Evolutionary conservation across 2,888 invertebrate species (phyloP).

Genomic region (Drosophila rubida): DNA sequence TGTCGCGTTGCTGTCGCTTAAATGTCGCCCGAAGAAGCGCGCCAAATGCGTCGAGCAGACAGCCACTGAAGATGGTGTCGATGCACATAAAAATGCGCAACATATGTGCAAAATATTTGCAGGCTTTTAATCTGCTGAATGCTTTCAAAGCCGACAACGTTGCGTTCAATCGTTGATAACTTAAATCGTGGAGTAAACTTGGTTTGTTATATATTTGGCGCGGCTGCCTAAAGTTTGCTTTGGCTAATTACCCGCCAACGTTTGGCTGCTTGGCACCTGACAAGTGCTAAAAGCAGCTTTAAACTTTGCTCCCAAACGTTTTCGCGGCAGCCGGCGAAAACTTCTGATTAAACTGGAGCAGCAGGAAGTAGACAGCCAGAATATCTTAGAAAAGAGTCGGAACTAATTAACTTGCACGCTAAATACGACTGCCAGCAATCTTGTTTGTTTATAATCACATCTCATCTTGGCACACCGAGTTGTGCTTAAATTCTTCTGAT

Average conservation of each 20-base stretch:
- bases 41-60: constrained; percentile 14
- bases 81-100: constrained; percentile 25
- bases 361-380: too few relatives aligned
- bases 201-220: neutral
- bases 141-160: constrained; percentile 3
- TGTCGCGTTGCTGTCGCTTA: constrained; percentile 66
- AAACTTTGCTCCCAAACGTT: neutral
- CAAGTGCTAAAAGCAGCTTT: constrained; percentile 28
- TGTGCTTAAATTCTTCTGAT: too few relatives aligned
- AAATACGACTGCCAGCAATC: too few relatives aligned
- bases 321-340: neutral
- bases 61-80: neutral
- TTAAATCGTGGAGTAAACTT: neutral
- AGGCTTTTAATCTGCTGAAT: neutral
- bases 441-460: too few relatives aligned
- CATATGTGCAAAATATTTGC: constrained; percentile 30
- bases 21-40: constrained; percentile 56
- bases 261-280: constrained; percentile 28
- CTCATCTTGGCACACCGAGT: too few relatives aligned
- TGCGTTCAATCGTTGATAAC: neutral
- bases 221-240: constrained; percentile 8
- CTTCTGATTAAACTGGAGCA: constrained; percentile 3
- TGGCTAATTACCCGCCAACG: constrained; percentile 21
- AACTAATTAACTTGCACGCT: neutral
- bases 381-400: neutral